phyloP scores from a whole-genome alignment of 2,888 invertebrate species.

The Hybos culiciformis region DNA sequence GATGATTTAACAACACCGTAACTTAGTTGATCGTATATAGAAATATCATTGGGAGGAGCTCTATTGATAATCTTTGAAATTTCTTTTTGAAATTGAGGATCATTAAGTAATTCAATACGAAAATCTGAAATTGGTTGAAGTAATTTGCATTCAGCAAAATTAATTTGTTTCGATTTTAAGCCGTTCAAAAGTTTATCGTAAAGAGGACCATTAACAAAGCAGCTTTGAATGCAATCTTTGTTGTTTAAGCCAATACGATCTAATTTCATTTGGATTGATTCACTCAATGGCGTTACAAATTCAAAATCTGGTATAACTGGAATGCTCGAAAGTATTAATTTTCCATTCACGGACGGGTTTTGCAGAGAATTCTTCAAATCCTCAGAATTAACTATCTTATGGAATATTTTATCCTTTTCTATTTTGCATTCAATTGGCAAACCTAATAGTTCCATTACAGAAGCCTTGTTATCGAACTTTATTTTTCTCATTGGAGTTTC shows the following conservation, averaged over 20 bases:
- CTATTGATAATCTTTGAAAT: slow-evolving; percentile 41
- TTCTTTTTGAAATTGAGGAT: slow-evolving; percentile 43
- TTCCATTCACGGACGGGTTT: slow-evolving; percentile 12
- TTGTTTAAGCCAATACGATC: slow-evolving; percentile 41
- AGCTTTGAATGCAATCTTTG: slow-evolving; percentile 42
- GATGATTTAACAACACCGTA: slow-evolving; percentile 18
- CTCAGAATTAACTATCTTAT: slow-evolving; percentile 28
- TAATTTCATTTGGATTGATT: slow-evolving; percentile 36
- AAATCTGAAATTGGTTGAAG: slow-evolving; percentile 43
- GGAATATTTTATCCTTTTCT: slow-evolving; percentile 30
- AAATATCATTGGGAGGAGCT: slow-evolving; percentile 18
- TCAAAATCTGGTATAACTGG: slow-evolving; percentile 38
- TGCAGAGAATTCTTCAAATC: slow-evolving; percentile 24
- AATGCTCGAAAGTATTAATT: slow-evolving; percentile 6
- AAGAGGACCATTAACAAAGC: slow-evolving; percentile 44
- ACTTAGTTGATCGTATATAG: slow-evolving; percentile 8
- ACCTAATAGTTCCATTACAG: slow-evolving; percentile 26
- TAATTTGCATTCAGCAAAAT: slow-evolving; percentile 40
- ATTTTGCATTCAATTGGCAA: slow-evolving; percentile 28
- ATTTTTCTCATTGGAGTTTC: slow-evolving; percentile 33
- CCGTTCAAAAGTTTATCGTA: slow-evolving; percentile 44
- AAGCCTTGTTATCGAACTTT: slow-evolving; percentile 28
- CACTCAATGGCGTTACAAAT: slow-evolving; percentile 38
- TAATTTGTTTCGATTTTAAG: slow-evolving; percentile 40
- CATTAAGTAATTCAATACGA: slow-evolving; percentile 40